Percentiles rank a stretch among this genome's conserved stretches.
phyloP scores from a whole-genome alignment of 64 coral and sea anemone genomes.

The Montipora efflorescens region DNA sequence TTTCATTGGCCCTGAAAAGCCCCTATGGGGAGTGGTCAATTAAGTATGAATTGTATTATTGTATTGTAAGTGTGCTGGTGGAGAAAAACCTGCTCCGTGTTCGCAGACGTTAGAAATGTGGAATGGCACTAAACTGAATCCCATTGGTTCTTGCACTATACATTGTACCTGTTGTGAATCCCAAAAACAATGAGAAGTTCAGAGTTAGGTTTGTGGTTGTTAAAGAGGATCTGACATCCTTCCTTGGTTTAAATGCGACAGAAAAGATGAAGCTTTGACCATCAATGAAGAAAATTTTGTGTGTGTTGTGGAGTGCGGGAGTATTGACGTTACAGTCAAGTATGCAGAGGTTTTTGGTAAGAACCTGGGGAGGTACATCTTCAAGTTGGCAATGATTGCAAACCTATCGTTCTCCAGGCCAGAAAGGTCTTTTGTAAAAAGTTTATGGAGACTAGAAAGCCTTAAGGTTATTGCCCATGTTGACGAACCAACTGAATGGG shows the following conservation, averaged over 20 bases:
- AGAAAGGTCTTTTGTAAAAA: too few relatives aligned
- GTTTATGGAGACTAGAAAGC: not conserved
- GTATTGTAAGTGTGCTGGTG: not conserved
- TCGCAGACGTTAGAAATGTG: slow-evolving; percentile 30
- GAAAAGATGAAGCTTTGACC: too few relatives aligned
- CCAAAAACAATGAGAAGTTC: too few relatives aligned
- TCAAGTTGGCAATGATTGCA: not conserved
- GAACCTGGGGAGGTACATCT: not conserved
- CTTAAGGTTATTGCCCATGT: not conserved
- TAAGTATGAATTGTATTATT: not conserved
- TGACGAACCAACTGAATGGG: not conserved
- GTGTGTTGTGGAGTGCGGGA: not conserved
- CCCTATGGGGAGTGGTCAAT: too few relatives aligned
- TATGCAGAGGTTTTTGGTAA: not conserved
- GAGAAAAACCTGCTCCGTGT: not conserved
- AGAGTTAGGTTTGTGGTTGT: too few relatives aligned
- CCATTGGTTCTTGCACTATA: too few relatives aligned
- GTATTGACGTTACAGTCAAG: not conserved
- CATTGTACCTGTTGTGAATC: too few relatives aligned
- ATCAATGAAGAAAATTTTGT: too few relatives aligned
- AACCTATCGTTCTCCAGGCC: too few relatives aligned
- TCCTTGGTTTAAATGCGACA: too few relatives aligned
- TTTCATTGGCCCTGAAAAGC: too few relatives aligned
- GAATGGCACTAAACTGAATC: slow-evolving; percentile 6
- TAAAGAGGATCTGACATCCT: too few relatives aligned